Evolutionary conservation across 2,888 invertebrate genomes (phyloP).

Genomic region (Chaetogeoica ovagalla): DNA sequence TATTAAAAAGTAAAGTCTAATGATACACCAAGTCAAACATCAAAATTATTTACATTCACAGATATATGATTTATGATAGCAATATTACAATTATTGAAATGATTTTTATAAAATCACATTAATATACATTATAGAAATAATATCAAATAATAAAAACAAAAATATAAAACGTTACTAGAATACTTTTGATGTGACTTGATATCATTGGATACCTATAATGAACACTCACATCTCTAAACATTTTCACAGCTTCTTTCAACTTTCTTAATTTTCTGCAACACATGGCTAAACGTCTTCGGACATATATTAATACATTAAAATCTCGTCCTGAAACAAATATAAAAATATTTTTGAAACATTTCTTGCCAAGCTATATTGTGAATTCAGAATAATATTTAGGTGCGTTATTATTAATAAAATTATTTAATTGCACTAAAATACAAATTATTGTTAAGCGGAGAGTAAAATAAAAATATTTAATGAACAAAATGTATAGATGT

Average conservation of each 20-base stretch:
- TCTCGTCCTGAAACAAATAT: constrained; percentile 69
- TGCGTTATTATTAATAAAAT: too few relatives aligned
- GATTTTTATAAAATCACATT: too few relatives aligned
- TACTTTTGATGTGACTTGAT: not conserved
- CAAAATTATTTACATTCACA: not conserved
- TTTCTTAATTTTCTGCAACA: constrained; percentile 92
- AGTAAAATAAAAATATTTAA: too few relatives aligned
- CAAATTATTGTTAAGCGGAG: too few relatives aligned
- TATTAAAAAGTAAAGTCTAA: not conserved
- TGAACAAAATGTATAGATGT: too few relatives aligned
- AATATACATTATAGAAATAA: too few relatives aligned
- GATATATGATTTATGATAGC: not conserved
- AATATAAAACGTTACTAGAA: too few relatives aligned
- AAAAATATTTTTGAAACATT: not conserved
- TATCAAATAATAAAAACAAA: too few relatives aligned
- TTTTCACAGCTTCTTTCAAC: constrained; percentile 91
- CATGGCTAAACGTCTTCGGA: constrained; percentile 94
- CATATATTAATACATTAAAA: constrained; percentile 90
- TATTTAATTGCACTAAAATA: too few relatives aligned
- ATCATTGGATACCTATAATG: not conserved
- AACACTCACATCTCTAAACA: constrained; percentile 80
- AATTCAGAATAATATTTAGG: not conserved
- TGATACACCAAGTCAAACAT: not conserved
- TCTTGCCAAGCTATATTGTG: not conserved
- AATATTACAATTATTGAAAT: not conserved